Percentiles rank a stretch among this genome's conserved stretches.
phyloP scores from a whole-genome alignment of 1,140 invertebrate genomes.

The Homarus americanus region DNA sequence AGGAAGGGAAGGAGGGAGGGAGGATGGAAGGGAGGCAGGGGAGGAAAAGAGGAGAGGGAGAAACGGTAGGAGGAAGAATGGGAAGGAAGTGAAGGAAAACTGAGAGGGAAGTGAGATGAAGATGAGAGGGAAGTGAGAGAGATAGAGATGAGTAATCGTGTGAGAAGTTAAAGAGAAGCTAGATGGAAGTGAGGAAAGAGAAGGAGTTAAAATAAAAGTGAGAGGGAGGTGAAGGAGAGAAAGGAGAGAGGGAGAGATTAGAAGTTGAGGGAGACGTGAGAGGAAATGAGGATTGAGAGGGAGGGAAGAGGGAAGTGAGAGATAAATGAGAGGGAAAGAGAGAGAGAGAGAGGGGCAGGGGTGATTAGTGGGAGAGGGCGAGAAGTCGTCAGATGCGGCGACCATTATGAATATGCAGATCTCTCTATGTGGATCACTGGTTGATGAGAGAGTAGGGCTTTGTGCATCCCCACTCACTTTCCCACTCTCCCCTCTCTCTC shows the following conservation, averaged over 20 bases:
- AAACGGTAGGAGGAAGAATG: background rate
- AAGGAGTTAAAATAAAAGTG: no score
- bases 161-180: no score
- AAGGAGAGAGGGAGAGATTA: no score
- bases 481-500: background rate
- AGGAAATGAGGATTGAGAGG: no score
- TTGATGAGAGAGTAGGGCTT: background rate
- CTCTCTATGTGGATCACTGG: background rate
- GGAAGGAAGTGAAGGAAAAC: background rate
- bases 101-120: background rate
- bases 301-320: background rate
- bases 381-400: background rate
- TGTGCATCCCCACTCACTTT: background rate
- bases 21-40: no score
- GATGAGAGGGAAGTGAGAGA: background rate
- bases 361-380: background rate
- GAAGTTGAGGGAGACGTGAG: no score
- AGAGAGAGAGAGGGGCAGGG: background rate
- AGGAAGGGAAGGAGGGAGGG: no score
- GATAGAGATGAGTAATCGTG: no score
- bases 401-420: conserved; percentile 1
- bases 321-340: no score
- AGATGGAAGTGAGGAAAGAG: no score
- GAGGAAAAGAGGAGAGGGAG: no score
- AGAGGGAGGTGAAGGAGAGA: no score